These are phyloP conservation scores for Psilopogon haemacephalus DNA, from an alignment of 2,113 vertebrate species.

Conservation along the genomic window DNA sequence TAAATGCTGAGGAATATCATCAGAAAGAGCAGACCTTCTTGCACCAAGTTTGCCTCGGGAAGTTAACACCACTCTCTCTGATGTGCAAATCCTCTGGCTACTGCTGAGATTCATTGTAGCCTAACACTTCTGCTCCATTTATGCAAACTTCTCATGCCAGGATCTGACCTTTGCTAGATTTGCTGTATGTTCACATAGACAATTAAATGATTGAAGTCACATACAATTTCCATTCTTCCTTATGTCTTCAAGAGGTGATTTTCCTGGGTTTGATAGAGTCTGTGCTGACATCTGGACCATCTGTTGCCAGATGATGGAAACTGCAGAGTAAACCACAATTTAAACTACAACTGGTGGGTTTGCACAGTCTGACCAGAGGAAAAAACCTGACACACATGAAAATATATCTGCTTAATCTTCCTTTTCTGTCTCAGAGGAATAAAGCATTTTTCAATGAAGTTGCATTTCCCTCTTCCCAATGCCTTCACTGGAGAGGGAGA, in stretches of 20 bases:
- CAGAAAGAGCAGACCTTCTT: neutral
- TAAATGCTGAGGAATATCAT: neutral
- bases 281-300: neutral
- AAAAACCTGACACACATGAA: neutral
- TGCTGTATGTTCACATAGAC: fast-evolving
- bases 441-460: neutral
- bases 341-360: neutral
- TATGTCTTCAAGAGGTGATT: neutral
- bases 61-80: neutral
- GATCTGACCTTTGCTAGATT: neutral
- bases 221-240: neutral
- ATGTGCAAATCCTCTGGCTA: neutral
- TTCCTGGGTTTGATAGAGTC: neutral
- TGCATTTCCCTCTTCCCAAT: neutral
- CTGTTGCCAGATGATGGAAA: neutral
- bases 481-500: neutral
- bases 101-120: neutral
- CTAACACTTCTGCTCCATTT: neutral
- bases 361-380: neutral
- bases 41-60: fast-evolving
- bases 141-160: neutral
- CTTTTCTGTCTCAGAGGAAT: neutral
- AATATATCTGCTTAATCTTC: neutral
- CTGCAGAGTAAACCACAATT: neutral
- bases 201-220: neutral